Base-by-base conservation (phyloP, 2,888 invertebrate species). In the Eupsilia transversa region DNA sequence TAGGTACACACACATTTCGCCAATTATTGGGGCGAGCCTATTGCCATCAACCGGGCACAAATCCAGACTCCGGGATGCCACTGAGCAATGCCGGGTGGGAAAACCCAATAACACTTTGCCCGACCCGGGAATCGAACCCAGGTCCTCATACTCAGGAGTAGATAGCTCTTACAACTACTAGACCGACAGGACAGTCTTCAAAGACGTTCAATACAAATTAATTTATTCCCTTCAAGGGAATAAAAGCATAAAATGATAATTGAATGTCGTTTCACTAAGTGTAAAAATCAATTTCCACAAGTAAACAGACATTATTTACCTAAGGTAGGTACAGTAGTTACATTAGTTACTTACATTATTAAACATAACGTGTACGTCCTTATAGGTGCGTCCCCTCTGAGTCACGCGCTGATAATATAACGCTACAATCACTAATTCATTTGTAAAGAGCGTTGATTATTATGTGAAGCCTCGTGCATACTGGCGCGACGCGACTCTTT, bases 371-470 rank as follows among this genome's bases (percentile, higher is more conserved):
- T 30, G 10, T 38, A 76, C n/a, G 0, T 66, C 41, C 17, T 41
- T 1, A 43, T 46, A 78, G 76, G 76, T 30, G 72, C 41, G 54
- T 56, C n/a, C 23, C 20, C 0, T 20, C 46, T 72, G 54, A 72
- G 41, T 79, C 54, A 79, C 54, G 10, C 14, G 1, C 20, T 59
- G 66, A 77, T 78, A 54, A 49, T 7, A 49, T 56, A 27, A 9
- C 27, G 27, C 7, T 14, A 60, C 23, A 33, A 52, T 41, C 17
- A 33, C 3, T 35, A 61, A 61, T 61, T 23, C 14, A 41, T 63
- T 72, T 72, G 46, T 57, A 49, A 56, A 72, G 14, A 54, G 2
- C 23, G 5, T 38, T 54, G 43, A 76, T 77, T 60, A n/a, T n/a
- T n/a, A n/a, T n/a, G n/a, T n/a, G n/a, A n/a, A n/a, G n/a, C n/a